A percentile compares a stretch with the other conserved stretches of the same genome.
Evolutionary conservation across 2,797 vertebrate species (phyloP).

Genomic region (Eospalax fontanierii): DNA sequence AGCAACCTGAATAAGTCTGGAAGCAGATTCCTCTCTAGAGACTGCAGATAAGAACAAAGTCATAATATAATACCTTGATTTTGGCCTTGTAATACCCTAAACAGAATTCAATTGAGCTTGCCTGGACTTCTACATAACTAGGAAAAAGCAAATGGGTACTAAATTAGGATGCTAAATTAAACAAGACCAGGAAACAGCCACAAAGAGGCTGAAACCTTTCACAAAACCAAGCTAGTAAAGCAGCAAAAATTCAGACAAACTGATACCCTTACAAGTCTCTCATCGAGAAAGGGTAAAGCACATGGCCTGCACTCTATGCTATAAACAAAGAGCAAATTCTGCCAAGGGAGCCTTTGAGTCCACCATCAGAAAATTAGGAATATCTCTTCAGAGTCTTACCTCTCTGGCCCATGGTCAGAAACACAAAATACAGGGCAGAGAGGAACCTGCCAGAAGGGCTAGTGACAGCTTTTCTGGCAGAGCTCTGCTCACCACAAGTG

Average conservation of each 20-base stretch:
- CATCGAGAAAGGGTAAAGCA: neutral
- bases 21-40: neutral
- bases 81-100: neutral
- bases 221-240: neutral
- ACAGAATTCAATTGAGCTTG: neutral
- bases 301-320: neutral
- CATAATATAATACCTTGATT: neutral
- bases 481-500: neutral
- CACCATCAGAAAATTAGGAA: neutral
- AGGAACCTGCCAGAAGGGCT: neutral
- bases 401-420: neutral
- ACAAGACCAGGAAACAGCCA: neutral
- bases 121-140: neutral
- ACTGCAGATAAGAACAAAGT: neutral
- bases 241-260: neutral
- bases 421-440: neutral
- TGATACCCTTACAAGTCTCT: neutral
- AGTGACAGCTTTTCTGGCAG: neutral
- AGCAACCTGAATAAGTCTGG: neutral
- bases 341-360: neutral
- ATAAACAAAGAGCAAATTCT: neutral
- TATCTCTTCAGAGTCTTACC: neutral
- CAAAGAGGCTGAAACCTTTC: neutral
- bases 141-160: neutral
- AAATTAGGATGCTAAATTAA: conserved; percentile 4